Base-by-base conservation (phyloP, 2,888 invertebrate species). In the Anorthoa munda region DNA sequence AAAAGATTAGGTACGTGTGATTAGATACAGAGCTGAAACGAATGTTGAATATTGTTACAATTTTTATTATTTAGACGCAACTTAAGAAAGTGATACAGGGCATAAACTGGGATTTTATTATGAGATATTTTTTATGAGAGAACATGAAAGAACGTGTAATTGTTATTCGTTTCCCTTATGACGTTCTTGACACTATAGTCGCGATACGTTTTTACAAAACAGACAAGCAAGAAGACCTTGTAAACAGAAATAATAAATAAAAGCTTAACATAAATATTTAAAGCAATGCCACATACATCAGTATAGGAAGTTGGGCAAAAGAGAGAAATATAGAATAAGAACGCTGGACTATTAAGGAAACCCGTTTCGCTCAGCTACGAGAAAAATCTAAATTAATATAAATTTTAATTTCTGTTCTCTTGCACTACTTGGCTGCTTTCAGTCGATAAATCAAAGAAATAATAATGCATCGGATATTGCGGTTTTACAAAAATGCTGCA, bases 391-490 rank as follows among this genome's bases (percentile, higher is more conserved):
- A 78, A 66, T 58, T 53, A 71, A 83, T 83, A 66, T 58, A 53
- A 71, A 83, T 83, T 83, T 83, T 83, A 83, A 77, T 81, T 77
- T 81, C 84, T 84, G 81, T 53, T 77, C 61, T 60, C 51, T 55
- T 71, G 66, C 70, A 71, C 67, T 72, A 71, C 67, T 72, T 50
- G 18, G 63, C 66, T 78, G 53, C 61, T 39, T 48, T 26, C 45
- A 58, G 45, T 66, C 53, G 56, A 73, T 66, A 53, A 78, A 78
- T 77, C 64, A 26, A 66, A 48, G 48, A 23, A 55, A 56, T 77
- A 7, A 56, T 67, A 69, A 60, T 74, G 55, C 55, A 61, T 59
- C 21, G 21, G 48, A 80, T 75, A 63, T 53, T 63, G 61, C 18
- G 26, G 39, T 61, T 58, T 21, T 46, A 21, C 23, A 4, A 53